These are phyloP conservation scores for Gasterosteus aculeatus DNA, from an alignment of 2,113 vertebrate genomes.

Conservation along the genomic window DNA sequence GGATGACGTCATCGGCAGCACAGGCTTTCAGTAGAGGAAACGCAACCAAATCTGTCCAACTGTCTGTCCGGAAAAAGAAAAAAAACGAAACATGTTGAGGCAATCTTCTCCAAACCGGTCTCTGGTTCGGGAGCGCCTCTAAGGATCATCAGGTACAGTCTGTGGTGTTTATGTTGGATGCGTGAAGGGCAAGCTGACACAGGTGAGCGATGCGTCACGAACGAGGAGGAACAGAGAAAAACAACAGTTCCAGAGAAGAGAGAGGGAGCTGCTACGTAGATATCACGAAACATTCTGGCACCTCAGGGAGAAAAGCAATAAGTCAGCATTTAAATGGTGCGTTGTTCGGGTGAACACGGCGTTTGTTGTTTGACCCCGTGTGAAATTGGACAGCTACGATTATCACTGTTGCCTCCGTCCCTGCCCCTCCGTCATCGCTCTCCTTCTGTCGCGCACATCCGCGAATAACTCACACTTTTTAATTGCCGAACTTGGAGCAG, in stretches of 20 bases:
- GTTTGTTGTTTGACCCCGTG: slow-evolving; percentile 8
- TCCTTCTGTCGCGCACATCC: not conserved
- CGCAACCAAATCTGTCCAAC: not conserved
- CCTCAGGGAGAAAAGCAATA: slow-evolving; percentile 1
- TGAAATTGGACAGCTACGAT: slow-evolving; percentile 13
- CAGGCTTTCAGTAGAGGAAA: not conserved
- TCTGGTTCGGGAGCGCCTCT: not conserved
- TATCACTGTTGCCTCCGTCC: slow-evolving; percentile 6
- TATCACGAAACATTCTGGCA: slow-evolving; percentile 16
- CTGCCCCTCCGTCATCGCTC: slow-evolving; percentile 9
- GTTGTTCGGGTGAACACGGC: not conserved
- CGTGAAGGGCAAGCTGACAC: slow-evolving; percentile 46
- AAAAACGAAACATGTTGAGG: slow-evolving; percentile 4
- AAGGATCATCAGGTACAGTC: not conserved
- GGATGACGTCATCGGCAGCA: not conserved
- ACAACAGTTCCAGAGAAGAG: slow-evolving; percentile 2
- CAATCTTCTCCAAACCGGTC: not conserved
- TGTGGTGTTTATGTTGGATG: slow-evolving; percentile 20
- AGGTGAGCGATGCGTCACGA: slow-evolving; percentile 32
- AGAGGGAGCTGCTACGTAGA: not conserved
- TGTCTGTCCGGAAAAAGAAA: not conserved
- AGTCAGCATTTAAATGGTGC: slow-evolving; percentile 18
- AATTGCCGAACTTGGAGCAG: slow-evolving; percentile 48
- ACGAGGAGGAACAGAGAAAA: slow-evolving; percentile 12
- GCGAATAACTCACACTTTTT: slow-evolving; percentile 36